A percentile compares a stretch with the other conserved stretches of the same genome.
Evolutionary conservation across 1,140 invertebrate species (phyloP).

Genomic region (Eciton burchellii): DNA sequence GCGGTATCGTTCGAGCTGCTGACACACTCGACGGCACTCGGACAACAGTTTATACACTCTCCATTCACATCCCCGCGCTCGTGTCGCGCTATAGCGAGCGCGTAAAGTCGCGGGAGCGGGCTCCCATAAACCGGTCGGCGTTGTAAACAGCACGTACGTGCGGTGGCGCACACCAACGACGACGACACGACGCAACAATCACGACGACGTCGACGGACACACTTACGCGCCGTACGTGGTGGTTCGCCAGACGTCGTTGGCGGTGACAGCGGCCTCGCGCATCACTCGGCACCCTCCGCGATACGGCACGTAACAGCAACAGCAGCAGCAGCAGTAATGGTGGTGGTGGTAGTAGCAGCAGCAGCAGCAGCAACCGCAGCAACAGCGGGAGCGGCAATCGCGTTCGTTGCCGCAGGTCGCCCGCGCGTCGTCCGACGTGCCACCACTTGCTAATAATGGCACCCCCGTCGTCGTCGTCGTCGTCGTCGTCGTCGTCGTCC

Average conservation of each 20-base stretch:
- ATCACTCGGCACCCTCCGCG: conserved; percentile 22
- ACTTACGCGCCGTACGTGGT: conserved; percentile 44
- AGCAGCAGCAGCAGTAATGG: no score
- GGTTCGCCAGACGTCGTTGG: conserved; percentile 12
- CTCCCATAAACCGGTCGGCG: conserved; percentile 5
- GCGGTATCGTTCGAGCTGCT: no score
- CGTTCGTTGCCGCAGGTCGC: conserved; percentile 48
- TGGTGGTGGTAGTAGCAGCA: background rate
- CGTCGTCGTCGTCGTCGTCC: conserved; percentile 31
- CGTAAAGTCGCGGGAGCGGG: conserved; percentile 17
- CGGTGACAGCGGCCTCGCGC: conserved; percentile 25
- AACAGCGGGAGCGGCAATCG: conserved; percentile 34
- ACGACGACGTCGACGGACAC: conserved; percentile 13
- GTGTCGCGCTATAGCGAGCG: conserved; percentile 31
- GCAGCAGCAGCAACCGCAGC: no score
- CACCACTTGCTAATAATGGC: conserved; percentile 29
- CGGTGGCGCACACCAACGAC: conserved; percentile 50
- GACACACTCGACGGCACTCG: background rate
- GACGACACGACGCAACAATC: no score
- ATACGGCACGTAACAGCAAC: conserved; percentile 24
- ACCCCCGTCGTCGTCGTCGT: conserved; percentile 6
- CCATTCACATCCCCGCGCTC: conserved; percentile 15
- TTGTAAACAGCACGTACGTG: conserved; percentile 68
- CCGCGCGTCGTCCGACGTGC: conserved; percentile 63
- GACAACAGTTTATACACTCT: conserved; percentile 17